These are phyloP conservation scores for Nyctereutes procyonoides DNA, from an alignment of 2,113 vertebrate species.

Conservation along the genomic window DNA sequence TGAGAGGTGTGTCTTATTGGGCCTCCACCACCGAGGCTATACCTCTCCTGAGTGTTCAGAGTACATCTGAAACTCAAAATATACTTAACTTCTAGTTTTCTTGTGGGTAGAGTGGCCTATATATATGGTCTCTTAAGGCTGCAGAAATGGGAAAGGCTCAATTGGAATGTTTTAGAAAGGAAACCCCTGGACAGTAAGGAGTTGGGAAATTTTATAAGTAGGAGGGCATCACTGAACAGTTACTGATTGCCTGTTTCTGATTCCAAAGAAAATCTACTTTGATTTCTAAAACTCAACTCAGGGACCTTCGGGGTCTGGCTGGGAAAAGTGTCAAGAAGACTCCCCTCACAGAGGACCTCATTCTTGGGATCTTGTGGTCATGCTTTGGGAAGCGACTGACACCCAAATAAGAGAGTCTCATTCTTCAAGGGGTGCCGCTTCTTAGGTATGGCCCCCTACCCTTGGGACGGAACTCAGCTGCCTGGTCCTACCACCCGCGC, in stretches of 20 bases:
- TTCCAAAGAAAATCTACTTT: not conserved
- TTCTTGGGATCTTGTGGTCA: not conserved
- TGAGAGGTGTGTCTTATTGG: not conserved
- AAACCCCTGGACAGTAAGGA: not conserved
- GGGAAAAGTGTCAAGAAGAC: not conserved
- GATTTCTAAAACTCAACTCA: not conserved
- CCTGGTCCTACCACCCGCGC: too few relatives aligned
- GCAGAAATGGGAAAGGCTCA: not conserved
- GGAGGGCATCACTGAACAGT: not conserved
- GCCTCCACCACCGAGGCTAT: not conserved
- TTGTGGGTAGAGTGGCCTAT: not conserved
- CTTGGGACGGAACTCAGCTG: rapidly evolving
- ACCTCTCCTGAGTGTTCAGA: not conserved
- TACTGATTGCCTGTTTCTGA: not conserved
- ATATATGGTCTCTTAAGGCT: not conserved
- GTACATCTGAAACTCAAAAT: not conserved
- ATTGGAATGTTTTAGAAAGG: not conserved
- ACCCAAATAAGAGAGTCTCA: not conserved
- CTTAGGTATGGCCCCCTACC: too few relatives aligned
- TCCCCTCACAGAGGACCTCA: not conserved
- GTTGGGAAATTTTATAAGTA: not conserved
- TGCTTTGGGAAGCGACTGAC: not conserved
- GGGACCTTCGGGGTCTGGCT: not conserved
- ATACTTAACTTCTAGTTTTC: not conserved
- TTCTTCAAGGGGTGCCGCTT: not conserved